Evolutionary conservation across 2,113 vertebrate genomes (phyloP).

Genomic region (Hymenochirus boettgeri): DNA sequence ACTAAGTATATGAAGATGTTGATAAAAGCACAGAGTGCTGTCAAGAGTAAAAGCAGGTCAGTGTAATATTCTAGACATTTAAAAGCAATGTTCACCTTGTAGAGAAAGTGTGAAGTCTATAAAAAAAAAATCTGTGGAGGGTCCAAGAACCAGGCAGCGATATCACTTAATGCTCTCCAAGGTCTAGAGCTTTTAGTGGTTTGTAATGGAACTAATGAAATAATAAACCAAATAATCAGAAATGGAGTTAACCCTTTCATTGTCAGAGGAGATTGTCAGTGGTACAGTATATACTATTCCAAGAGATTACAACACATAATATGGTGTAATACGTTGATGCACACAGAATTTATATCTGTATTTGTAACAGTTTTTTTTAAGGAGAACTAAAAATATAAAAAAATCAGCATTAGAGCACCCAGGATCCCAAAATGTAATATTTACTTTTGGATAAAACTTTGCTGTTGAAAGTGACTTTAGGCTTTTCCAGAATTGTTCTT

Average conservation of each 20-base stretch:
- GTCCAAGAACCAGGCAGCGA: slow-evolving; percentile 23
- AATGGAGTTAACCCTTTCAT: neutral
- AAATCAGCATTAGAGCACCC: too few species aligned
- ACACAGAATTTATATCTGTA: too few species aligned
- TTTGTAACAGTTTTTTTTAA: too few species aligned
- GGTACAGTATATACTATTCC: too few species aligned
- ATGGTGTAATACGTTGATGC: too few species aligned
- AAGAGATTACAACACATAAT: too few species aligned
- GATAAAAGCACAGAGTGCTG: slow-evolving; percentile 21
- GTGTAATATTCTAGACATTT: slow-evolving; percentile 3
- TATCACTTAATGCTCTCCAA: neutral
- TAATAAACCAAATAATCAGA: neutral
- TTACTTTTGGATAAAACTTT: too few species aligned
- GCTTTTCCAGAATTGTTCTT: too few species aligned
- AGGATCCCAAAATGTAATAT: too few species aligned
- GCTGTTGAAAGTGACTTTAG: too few species aligned
- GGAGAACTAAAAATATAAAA: too few species aligned
- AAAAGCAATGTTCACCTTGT: slow-evolving; percentile 16
- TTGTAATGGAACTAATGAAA: neutral
- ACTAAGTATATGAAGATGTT: neutral
- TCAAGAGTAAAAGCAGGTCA: slow-evolving; percentile 11
- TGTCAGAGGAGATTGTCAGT: neutral
- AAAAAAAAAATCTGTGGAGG: slow-evolving; percentile 23
- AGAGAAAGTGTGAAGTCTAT: slow-evolving; percentile 23
- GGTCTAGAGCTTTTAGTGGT: neutral